Evolutionary conservation across 2,797 vertebrate genomes (phyloP).

Genomic region (Brachyalestes nurse): DNA sequence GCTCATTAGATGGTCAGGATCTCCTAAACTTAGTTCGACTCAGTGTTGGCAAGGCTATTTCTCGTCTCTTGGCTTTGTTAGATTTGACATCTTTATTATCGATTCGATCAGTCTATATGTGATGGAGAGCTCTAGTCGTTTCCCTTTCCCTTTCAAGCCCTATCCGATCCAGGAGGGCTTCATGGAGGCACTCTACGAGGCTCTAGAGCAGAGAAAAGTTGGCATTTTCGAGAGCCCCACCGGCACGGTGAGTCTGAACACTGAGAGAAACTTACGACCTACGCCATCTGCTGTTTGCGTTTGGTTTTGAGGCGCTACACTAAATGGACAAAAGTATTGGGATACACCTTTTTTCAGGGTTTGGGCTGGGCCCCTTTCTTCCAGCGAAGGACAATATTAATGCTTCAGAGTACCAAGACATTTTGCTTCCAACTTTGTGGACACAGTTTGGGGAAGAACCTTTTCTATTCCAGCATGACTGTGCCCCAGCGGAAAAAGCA

Average conservation of each 20-base stretch:
- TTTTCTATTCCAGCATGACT: too few relatives aligned
- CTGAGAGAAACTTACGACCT: neutral
- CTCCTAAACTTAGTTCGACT: too few relatives aligned
- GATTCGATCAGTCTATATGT: neutral
- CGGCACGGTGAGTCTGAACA: constrained; percentile 85
- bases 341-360: too few relatives aligned
- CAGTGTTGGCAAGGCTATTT: neutral
- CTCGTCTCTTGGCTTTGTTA: neutral
- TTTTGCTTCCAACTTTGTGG: too few relatives aligned
- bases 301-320: too few relatives aligned
- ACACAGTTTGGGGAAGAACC: too few relatives aligned
- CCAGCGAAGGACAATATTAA: too few relatives aligned
- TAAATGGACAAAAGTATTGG: too few relatives aligned
- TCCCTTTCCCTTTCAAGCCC: constrained; percentile 91
- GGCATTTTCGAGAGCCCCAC: constrained; percentile 99
- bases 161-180: constrained; percentile 93
- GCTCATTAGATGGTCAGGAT: neutral
- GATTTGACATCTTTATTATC: neutral
- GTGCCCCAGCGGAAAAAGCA: too few relatives aligned
- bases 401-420: too few relatives aligned
- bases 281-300: neutral
- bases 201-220: constrained; percentile 88
- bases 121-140: constrained; percentile 69
- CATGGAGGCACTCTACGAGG: constrained; percentile 86
- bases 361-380: too few relatives aligned